Evolutionary conservation across 2,797 vertebrate species (phyloP).

Genomic region (Phoebastria nigripes): DNA sequence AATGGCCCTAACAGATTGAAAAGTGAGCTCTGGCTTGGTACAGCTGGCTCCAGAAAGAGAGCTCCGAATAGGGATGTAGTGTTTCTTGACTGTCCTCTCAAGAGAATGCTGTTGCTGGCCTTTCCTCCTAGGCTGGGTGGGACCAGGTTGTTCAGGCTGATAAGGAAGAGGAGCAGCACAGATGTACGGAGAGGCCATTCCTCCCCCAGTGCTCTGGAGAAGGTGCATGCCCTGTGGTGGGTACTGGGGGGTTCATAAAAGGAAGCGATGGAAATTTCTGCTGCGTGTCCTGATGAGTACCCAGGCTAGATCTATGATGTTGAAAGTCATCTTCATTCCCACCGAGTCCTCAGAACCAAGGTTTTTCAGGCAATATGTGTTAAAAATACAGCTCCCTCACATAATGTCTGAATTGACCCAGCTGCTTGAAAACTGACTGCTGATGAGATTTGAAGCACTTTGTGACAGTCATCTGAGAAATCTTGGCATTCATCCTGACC

Average conservation of each 20-base stretch:
- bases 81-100: neutral
- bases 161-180: neutral
- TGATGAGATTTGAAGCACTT: neutral
- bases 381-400: neutral
- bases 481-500: neutral
- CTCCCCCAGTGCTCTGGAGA: neutral
- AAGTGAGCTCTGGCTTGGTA: neutral
- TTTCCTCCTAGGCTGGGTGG: neutral
- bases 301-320: neutral
- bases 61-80: rapidly evolving
- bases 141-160: neutral
- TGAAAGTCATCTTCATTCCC: neutral
- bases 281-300: neutral
- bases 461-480: neutral
- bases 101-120: rapidly evolving
- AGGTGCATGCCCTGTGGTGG: too few relatives aligned
- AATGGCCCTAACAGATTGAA: neutral
- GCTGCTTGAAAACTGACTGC: neutral
- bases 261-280: rapidly evolving
- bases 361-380: neutral
- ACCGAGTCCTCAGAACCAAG: neutral
- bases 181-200: rapidly evolving
- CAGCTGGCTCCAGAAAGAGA: neutral
- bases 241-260: rapidly evolving
- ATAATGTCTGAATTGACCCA: neutral